These are phyloP conservation scores for Rhorus exstirpatorius DNA, from an alignment of 2,888 invertebrate species.

Conservation along the genomic window DNA sequence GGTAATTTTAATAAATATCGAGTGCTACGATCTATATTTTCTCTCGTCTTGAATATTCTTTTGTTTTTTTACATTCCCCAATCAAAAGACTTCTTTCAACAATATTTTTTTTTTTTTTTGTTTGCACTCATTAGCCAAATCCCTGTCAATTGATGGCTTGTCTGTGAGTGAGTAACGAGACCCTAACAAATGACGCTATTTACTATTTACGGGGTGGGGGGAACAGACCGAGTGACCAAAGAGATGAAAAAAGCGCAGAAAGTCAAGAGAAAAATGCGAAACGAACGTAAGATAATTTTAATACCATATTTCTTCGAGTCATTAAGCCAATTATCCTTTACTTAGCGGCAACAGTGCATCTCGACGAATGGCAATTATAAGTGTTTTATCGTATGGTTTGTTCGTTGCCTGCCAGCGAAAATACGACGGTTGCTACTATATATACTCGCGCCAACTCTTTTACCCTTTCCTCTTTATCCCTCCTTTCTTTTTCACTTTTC, in stretches of 20 bases:
- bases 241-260: slow-evolving; percentile 57
- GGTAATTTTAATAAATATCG: slow-evolving; percentile 33
- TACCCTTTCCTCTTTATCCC: slow-evolving; percentile 2
- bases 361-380: slow-evolving; percentile 78
- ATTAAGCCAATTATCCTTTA: slow-evolving; percentile 78
- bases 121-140: slow-evolving; percentile 43
- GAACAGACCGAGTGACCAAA: slow-evolving; percentile 9
- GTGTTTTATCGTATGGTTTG: slow-evolving; percentile 75
- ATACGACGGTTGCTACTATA: slow-evolving; percentile 11
- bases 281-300: slow-evolving; percentile 71
- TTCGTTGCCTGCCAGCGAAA: slow-evolving; percentile 1
- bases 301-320: slow-evolving; percentile 74
- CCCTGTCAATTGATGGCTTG: slow-evolving; percentile 4
- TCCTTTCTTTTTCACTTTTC: slow-evolving; percentile 22
- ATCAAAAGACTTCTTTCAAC: not conserved
- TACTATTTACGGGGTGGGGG: not conserved
- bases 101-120: not conserved
- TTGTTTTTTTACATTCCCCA: not conserved
- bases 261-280: slow-evolving; percentile 58
- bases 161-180: slow-evolving; percentile 31
- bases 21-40: slow-evolving; percentile 4
- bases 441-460: slow-evolving; percentile 16
- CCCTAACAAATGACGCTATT: slow-evolving; percentile 11
- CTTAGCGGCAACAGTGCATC: slow-evolving; percentile 72
- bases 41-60: not conserved